Conservation (phyloP, 1,140 invertebrate genomes). For the Maconellicoccus hirsutus region DNA sequence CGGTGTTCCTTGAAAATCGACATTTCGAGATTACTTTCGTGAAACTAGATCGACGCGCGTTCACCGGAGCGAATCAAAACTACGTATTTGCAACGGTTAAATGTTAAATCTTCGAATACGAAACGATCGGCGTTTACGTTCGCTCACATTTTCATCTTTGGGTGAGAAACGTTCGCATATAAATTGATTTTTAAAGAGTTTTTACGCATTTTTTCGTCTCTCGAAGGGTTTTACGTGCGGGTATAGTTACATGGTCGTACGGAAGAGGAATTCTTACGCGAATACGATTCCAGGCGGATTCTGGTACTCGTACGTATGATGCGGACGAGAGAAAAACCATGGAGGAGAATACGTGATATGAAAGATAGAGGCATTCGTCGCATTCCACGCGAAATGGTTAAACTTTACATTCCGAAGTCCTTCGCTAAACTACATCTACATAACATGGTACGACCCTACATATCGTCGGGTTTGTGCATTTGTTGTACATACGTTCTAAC, state of each 20-base stretch:
- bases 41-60: too few species aligned
- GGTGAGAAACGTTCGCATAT: too few species aligned
- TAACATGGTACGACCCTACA: background rate
- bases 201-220: background rate
- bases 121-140: too few species aligned
- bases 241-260: background rate
- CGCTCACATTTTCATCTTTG: too few species aligned
- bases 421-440: conserved; percentile 2
- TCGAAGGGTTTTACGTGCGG: background rate
- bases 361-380: conserved; percentile 3
- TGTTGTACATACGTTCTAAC: background rate
- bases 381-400: conserved; percentile 2
- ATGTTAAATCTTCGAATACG: too few species aligned
- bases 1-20: too few species aligned
- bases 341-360: background rate
- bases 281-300: too few species aligned
- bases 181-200: background rate
- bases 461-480: too few species aligned
- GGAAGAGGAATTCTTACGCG: too few species aligned
- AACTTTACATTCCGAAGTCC: conserved; percentile 3
- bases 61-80: too few species aligned
- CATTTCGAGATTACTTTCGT: too few species aligned
- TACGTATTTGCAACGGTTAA: too few species aligned
- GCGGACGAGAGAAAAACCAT: background rate
- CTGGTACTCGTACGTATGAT: background rate